Conservation (phyloP, 2,888 invertebrate species). For the Noctua janthina region DNA sequence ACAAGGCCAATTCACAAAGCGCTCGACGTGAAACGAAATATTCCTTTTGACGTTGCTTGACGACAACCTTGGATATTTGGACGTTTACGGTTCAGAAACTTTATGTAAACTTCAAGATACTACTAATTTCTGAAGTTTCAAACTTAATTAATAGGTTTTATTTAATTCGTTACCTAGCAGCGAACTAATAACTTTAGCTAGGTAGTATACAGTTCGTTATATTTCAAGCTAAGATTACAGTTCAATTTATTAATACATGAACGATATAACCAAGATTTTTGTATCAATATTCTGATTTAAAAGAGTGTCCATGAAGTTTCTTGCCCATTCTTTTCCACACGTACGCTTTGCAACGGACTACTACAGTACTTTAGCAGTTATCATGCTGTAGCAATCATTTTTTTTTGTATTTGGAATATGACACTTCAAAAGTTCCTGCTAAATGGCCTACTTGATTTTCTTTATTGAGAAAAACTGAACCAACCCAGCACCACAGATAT, state of each 20-base stretch:
- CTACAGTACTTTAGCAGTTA: not conserved
- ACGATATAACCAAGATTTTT: not conserved
- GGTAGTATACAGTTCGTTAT: slow-evolving; percentile 1
- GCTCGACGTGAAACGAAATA: slow-evolving; percentile 35
- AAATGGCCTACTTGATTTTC: too few relatives aligned
- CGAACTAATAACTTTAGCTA: slow-evolving; percentile 12
- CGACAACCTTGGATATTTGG: slow-evolving; percentile 51
- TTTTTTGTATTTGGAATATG: not conserved
- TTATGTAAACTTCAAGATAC: slow-evolving; percentile 39
- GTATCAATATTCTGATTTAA: not conserved
- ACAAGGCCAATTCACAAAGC: slow-evolving; percentile 50
- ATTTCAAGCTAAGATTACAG: slow-evolving; percentile 13
- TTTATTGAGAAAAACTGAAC: not conserved
- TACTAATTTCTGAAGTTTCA: slow-evolving; percentile 38
- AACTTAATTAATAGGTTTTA: slow-evolving; percentile 45
- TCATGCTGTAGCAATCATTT: not conserved
- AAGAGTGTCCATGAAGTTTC: not conserved
- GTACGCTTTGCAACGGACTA: not conserved
- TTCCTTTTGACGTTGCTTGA: slow-evolving; percentile 42
- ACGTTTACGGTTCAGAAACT: slow-evolving; percentile 38
- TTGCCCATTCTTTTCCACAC: not conserved
- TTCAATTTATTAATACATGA: slow-evolving; percentile 15
- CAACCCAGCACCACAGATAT: not conserved
- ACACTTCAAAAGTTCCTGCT: not conserved
- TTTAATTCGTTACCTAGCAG: slow-evolving; percentile 38